Conservation (phyloP, 2,888 invertebrate genomes). For the Dicranocentrus wangi region DNA sequence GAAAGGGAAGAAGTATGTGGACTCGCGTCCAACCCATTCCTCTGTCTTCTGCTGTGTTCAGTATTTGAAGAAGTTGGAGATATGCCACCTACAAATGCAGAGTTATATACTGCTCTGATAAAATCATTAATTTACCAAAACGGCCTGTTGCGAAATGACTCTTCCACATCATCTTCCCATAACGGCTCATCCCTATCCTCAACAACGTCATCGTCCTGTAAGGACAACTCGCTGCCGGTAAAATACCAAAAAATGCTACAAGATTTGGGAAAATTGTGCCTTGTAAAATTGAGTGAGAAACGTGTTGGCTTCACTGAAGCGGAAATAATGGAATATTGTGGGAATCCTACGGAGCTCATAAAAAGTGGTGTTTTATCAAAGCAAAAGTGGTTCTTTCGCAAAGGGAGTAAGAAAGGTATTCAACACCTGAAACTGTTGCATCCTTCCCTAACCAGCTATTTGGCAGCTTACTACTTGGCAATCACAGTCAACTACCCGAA, state of each 20-base stretch:
- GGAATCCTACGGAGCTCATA: constrained; percentile 74
- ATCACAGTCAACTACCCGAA: constrained; percentile 77
- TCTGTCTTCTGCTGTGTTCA: constrained; percentile 77
- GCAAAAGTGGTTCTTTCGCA: constrained; percentile 74
- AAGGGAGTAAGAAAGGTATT: constrained; percentile 69
- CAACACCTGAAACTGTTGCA: constrained; percentile 76
- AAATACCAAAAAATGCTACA: constrained; percentile 77
- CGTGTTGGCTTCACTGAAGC: constrained; percentile 76
- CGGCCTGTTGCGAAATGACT: constrained; percentile 73
- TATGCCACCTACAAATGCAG: constrained; percentile 75
- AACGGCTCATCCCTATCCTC: constrained; percentile 38
- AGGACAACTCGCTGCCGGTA: constrained; percentile 73
- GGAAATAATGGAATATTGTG: constrained; percentile 76
- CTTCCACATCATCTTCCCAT: constrained; percentile 41
- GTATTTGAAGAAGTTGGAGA: constrained; percentile 77
- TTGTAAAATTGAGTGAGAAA: constrained; percentile 76
- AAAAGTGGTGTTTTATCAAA: constrained; percentile 74
- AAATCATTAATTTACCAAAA: constrained; percentile 76
- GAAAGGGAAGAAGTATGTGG: constrained; percentile 74
- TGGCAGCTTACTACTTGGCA: constrained; percentile 78
- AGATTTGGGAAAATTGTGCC: constrained; percentile 77
- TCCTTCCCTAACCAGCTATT: constrained; percentile 77
- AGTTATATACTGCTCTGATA: constrained; percentile 76
- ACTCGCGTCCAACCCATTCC: constrained; percentile 77
- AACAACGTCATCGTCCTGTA: constrained; percentile 22